Evolutionary conservation across 2,888 invertebrate genomes (phyloP).

Genomic region (Ectemnius lituratus): DNA sequence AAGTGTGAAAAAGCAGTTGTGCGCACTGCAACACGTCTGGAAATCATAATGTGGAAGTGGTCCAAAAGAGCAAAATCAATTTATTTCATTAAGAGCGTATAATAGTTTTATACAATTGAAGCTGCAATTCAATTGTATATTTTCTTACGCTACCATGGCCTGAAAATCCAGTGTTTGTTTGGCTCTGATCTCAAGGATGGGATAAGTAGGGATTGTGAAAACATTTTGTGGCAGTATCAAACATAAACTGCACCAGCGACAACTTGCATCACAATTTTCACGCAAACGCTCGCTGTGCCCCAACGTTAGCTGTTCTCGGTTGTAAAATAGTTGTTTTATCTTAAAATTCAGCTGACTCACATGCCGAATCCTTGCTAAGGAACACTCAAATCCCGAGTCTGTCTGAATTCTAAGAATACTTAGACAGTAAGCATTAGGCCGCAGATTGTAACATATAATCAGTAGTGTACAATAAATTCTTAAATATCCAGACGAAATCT

Average conservation of each 20-base stretch:
- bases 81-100: slow-evolving; percentile 6
- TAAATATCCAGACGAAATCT: slow-evolving; percentile 20
- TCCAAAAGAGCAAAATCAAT: no score
- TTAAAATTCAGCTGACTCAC: slow-evolving; percentile 31
- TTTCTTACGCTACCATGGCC: no score
- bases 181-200: slow-evolving; percentile 26
- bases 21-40: neutral
- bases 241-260: neutral
- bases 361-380: slow-evolving; percentile 14
- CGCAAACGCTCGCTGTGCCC: neutral
- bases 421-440: slow-evolving; percentile 9
- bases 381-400: slow-evolving; percentile 9
- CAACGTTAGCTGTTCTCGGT: neutral
- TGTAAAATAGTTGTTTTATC: slow-evolving; percentile 41
- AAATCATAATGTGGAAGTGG: no score
- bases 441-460: slow-evolving; percentile 50
- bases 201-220: neutral
- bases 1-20: slow-evolving; percentile 26
- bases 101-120: no score
- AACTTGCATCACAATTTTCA: slow-evolving; percentile 4
- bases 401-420: slow-evolving; percentile 35
- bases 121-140: no score
- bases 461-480: slow-evolving; percentile 32
- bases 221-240: slow-evolving; percentile 17
- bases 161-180: slow-evolving; percentile 4